Evolutionary conservation across 2,797 vertebrate genomes (phyloP), one percentile per base, ranked within the genome.

Genomic region (Tachyglossus aculeatus): DNA sequence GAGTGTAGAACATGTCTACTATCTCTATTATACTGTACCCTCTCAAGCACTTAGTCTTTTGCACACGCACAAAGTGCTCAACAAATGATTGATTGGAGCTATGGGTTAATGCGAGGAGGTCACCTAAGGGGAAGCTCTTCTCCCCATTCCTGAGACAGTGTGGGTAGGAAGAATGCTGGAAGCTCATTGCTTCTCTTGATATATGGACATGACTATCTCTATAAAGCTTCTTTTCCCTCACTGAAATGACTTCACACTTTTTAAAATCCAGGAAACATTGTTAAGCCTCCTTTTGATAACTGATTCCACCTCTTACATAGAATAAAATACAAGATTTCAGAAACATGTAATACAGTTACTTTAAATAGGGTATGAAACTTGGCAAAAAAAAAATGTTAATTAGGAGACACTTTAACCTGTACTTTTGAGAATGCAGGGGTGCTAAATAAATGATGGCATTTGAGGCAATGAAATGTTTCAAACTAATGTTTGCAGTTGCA

Each of bases 251-350:
- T 37, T 64, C 33, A 34, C 6, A 24, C 15, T 6, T 12, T 18
- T 54, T 61, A 54, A 77, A 74, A 57, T 7, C 2, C 6, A 29
- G 4, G 8, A 48, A 70, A 2, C 1, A 50, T 50, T 43, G 36
- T 52, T 57, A 32, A 32, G 1, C 11, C 1, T 67, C 16, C 72
- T n/a, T 9, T 57, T 56, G 39, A 48, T 3, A 48, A 3, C 9
- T 25, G 12, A 51, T 45, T 24, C 2, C 4, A 56, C 2, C 5
- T 3, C 14, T 13, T 5, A 6, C 16, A 67, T 22, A 24, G 25
- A 66, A 21, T 64, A 16, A 4, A 29, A 40, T 25, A 78, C 19
- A 76, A 60, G 14, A 29, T 82, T 75, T 75, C 40, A 40, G 31
- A 70, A 60, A 31, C 43, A 19, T 36, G 58, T 48, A 7, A 25